A percentile compares a stretch with the other conserved stretches of the same genome.
phyloP scores from a whole-genome alignment of 1,140 invertebrate genomes.

The Ceratina japonica region DNA sequence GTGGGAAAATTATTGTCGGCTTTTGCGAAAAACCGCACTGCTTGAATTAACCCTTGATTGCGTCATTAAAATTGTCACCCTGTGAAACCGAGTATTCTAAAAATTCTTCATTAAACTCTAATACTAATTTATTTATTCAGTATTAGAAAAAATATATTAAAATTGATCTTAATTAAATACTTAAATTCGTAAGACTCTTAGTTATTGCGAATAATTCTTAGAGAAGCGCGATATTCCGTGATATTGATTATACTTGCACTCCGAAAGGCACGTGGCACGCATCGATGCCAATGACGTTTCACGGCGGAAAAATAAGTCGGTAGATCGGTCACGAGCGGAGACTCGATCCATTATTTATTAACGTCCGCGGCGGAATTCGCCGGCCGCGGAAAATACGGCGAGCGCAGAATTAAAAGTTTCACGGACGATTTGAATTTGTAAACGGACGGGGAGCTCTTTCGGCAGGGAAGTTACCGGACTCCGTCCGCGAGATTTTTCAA shows the following conservation, averaged over 20 bases:
- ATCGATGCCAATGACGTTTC: constrained; percentile 1
- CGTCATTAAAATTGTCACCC: too few species aligned
- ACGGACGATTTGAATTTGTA: constrained; percentile 15
- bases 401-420: constrained; percentile 7
- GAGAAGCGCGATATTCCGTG: background rate
- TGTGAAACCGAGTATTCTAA: too few species aligned
- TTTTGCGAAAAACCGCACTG: constrained; percentile 16
- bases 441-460: background rate
- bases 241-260: background rate
- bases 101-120: too few species aligned
- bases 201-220: too few species aligned
- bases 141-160: too few species aligned
- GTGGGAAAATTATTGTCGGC: constrained; percentile 26
- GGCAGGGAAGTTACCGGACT: constrained; percentile 21
- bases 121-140: too few species aligned
- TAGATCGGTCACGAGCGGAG: background rate
- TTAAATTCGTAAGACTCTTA: too few species aligned
- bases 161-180: too few species aligned
- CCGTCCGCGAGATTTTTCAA: constrained; percentile 42
- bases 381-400: background rate
- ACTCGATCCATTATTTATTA: constrained; percentile 5
- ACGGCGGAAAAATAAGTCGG: background rate
- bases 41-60: background rate
- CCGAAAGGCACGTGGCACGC: background rate
- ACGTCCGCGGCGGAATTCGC: background rate